These are phyloP conservation scores for Ficedula albicollis DNA, from an alignment of 2,797 vertebrate species.

Conservation along the genomic window DNA sequence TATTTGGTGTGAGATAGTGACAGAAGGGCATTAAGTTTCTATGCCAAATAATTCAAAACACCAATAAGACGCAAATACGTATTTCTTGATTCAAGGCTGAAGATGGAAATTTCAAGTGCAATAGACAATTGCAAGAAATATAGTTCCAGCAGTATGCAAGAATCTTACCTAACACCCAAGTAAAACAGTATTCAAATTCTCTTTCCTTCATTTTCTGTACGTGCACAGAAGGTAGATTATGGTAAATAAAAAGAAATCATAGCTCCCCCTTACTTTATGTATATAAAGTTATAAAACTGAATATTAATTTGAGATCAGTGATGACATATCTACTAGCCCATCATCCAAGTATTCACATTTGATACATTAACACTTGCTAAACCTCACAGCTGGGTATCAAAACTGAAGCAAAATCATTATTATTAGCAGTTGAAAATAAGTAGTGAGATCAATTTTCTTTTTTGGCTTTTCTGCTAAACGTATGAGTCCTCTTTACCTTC, in stretches of 20 bases:
- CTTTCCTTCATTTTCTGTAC: background rate
- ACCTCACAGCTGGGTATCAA: background rate
- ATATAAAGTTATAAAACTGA: background rate
- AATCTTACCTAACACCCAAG: background rate
- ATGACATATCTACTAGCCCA: background rate
- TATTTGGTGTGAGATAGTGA: background rate
- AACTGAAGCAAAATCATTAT: background rate
- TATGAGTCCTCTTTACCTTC: background rate
- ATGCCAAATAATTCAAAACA: background rate
- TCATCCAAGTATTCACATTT: background rate
- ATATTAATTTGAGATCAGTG: background rate
- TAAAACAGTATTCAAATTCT: background rate
- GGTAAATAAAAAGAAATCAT: background rate
- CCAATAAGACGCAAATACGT: background rate
- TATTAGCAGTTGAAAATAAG: background rate
- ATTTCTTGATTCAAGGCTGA: background rate
- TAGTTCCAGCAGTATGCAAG: background rate
- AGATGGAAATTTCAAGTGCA: background rate
- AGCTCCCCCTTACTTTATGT: background rate
- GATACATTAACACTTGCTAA: background rate
- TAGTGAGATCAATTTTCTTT: background rate
- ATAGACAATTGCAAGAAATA: background rate
- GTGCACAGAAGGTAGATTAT: background rate
- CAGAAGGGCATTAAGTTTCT: background rate
- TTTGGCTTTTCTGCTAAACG: background rate